Evolutionary conservation across 2,113 vertebrate species (phyloP).

Genomic region (Brienomyrus longianalis): DNA sequence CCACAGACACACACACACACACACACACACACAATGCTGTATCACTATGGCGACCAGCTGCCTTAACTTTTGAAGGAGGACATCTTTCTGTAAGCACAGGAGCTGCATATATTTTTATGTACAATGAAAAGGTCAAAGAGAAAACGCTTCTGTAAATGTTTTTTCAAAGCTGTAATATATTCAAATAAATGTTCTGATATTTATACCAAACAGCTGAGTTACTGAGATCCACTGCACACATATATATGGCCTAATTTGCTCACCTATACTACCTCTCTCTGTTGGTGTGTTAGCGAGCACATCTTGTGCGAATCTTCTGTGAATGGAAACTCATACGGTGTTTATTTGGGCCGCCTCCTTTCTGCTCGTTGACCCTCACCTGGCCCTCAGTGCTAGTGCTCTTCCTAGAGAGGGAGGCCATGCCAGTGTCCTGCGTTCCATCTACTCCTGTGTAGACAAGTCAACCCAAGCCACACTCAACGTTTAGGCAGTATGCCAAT

Average conservation of each 20-base stretch:
- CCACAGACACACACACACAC: no score
- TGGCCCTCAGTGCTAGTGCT: not conserved
- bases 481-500: not conserved
- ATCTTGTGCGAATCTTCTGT: not conserved
- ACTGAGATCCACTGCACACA: not conserved
- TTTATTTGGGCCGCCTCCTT: not conserved
- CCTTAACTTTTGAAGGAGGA: conserved; percentile 17
- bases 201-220: conserved; percentile 68
- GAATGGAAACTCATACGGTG: not conserved
- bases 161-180: conserved; percentile 85
- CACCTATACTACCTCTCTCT: not conserved
- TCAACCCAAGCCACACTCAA: not conserved
- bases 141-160: conserved; percentile 74
- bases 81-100: conserved; percentile 34
- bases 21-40: not conserved
- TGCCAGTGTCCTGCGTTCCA: not conserved
- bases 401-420: not conserved
- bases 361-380: not conserved
- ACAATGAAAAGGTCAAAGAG: conserved; percentile 57
- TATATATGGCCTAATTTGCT: not conserved
- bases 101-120: conserved; percentile 35
- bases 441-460: not conserved
- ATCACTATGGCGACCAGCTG: not conserved
- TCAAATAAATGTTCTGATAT: conserved; percentile 91
- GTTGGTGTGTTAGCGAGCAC: not conserved